These are phyloP conservation scores for Mylabris sibirica DNA, from an alignment of 2,888 invertebrate genomes.

Conservation along the genomic window DNA sequence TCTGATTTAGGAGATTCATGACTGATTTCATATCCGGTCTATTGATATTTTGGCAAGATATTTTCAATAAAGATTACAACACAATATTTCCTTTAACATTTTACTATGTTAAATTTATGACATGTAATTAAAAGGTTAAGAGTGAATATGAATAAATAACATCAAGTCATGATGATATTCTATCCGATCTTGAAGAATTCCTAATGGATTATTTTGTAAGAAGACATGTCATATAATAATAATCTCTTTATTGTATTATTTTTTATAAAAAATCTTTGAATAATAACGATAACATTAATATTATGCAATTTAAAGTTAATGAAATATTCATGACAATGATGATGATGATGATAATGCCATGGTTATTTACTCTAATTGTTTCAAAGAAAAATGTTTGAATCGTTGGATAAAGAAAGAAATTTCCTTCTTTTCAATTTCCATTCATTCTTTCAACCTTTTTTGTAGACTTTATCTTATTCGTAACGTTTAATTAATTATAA, in stretches of 20 bases:
- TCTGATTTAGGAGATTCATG: neutral
- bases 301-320: conserved; percentile 24
- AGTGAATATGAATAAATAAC: neutral
- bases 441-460: neutral
- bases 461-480: neutral
- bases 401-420: neutral
- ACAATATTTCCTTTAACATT: neutral
- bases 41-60: neutral
- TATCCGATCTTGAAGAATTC: neutral
- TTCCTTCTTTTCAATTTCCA: neutral
- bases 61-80: neutral
- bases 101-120: no score
- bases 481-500: neutral
- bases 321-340: conserved; percentile 21
- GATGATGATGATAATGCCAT: conserved; percentile 28
- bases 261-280: neutral
- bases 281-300: conserved; percentile 13
- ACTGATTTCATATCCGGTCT: neutral
- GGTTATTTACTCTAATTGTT: conserved; percentile 23
- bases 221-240: neutral
- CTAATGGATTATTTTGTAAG: neutral
- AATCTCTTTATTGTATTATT: neutral
- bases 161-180: neutral
- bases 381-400: conserved; percentile 12
- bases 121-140: neutral